Evolutionary conservation across 2,113 vertebrate species (phyloP).

Genomic region (Motacilla alba): DNA sequence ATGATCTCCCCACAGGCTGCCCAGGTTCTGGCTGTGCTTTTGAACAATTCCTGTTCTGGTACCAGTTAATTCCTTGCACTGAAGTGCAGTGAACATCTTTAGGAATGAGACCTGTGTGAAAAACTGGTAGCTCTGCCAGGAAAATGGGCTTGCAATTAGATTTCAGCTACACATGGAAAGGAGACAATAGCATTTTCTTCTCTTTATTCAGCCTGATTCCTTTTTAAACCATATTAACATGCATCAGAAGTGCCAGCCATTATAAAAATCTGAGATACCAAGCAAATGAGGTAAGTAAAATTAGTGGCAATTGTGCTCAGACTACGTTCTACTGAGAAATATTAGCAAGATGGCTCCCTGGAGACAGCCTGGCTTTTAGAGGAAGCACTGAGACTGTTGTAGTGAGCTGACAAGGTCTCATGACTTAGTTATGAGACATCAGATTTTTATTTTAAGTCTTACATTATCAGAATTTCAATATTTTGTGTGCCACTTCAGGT

Average conservation of each 20-base stretch:
- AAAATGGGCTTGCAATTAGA: background rate
- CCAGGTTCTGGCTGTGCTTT: background rate
- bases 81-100: background rate
- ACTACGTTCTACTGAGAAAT: background rate
- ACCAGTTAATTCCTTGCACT: background rate
- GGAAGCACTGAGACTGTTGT: background rate
- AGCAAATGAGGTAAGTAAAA: conserved; percentile 60
- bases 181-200: conserved; percentile 5
- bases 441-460: conserved; percentile 31
- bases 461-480: background rate
- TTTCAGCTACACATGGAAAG: background rate
- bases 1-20: background rate
- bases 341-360: conserved; percentile 24
- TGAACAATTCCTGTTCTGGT: background rate
- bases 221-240: conserved; percentile 45
- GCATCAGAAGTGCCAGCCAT: conserved; percentile 27
- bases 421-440: conserved; percentile 38
- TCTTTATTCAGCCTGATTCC: conserved; percentile 27
- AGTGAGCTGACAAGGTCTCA: conserved; percentile 7
- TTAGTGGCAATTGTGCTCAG: conserved; percentile 32
- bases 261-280: conserved; percentile 32
- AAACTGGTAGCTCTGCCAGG: background rate
- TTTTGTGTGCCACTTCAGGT: background rate
- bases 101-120: background rate
- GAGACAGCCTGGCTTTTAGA: conserved; percentile 10